These are phyloP conservation scores for Dorcus parallelipipedus DNA, from an alignment of 2,888 invertebrate species.

Conservation along the genomic window DNA sequence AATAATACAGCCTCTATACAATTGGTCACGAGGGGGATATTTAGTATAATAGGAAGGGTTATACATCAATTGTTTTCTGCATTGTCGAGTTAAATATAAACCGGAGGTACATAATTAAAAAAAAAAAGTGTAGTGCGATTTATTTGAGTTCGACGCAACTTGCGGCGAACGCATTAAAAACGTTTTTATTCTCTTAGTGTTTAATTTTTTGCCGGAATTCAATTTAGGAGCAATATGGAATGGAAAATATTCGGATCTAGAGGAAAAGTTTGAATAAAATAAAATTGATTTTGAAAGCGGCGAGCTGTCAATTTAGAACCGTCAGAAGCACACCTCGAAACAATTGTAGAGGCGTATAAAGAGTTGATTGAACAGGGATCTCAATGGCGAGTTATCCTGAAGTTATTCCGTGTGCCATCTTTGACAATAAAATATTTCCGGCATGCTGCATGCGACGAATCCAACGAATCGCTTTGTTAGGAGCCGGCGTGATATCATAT, in stretches of 20 bases:
- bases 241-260: background rate
- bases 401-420: constrained; percentile 1
- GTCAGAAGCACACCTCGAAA: constrained; percentile 3
- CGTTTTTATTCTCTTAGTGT: background rate
- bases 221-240: background rate
- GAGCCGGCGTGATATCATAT: background rate
- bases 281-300: constrained; percentile 1
- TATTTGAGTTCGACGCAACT: too few relatives aligned
- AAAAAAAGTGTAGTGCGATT: too few relatives aligned
- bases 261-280: constrained; percentile 2
- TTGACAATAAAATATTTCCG: background rate
- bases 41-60: too few relatives aligned
- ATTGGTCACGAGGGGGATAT: too few relatives aligned
- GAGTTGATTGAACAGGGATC: constrained; percentile 1
- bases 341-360: constrained; percentile 1
- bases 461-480: background rate
- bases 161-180: background rate
- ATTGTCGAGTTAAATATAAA: too few relatives aligned
- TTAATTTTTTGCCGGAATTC: background rate
- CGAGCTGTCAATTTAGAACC: constrained; percentile 3
- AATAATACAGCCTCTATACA: too few relatives aligned
- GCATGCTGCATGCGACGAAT: background rate
- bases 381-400: background rate
- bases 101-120: too few relatives aligned
- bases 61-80: too few relatives aligned